Conservation (phyloP, 2,113 vertebrate genomes). For the Vicugna pacos region DNA sequence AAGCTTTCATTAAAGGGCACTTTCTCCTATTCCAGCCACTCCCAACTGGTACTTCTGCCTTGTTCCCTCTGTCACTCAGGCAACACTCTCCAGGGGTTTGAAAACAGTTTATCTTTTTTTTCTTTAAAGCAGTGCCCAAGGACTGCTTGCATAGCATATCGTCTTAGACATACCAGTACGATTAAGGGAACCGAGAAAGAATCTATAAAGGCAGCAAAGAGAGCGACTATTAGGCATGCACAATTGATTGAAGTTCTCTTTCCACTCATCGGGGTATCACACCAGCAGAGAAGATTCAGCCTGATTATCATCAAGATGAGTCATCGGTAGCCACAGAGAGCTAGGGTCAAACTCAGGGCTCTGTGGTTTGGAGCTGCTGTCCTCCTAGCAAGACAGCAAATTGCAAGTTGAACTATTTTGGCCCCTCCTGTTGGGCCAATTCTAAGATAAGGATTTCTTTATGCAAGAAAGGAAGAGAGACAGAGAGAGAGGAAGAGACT, state of each 20-base stretch:
- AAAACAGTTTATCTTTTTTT: not conserved
- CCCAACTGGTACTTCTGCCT: not conserved
- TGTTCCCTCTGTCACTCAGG: not conserved
- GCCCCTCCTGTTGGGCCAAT: not conserved
- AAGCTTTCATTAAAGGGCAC: not conserved
- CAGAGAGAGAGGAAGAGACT: rapidly evolving
- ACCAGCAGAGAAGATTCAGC: not conserved
- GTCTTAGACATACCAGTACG: not conserved
- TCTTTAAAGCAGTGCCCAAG: not conserved
- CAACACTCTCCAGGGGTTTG: not conserved
- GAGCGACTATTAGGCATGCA: not conserved
- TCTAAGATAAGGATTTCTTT: not conserved
- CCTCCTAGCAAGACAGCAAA: not conserved
- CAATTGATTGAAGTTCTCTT: not conserved
- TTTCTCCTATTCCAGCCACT: not conserved
- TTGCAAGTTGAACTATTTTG: not conserved
- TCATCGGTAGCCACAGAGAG: constrained; percentile 75
- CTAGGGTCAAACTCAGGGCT: constrained; percentile 68
- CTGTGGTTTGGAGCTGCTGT: constrained; percentile 67
- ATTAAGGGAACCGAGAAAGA: not conserved
- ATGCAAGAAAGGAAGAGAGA: not conserved
- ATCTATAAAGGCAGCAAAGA: not conserved
- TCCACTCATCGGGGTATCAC: not conserved
- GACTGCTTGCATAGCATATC: not conserved
- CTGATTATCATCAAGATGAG: constrained; percentile 74